Conservation (phyloP, 2,113 vertebrate species). For the Catharus bicknelli region DNA sequence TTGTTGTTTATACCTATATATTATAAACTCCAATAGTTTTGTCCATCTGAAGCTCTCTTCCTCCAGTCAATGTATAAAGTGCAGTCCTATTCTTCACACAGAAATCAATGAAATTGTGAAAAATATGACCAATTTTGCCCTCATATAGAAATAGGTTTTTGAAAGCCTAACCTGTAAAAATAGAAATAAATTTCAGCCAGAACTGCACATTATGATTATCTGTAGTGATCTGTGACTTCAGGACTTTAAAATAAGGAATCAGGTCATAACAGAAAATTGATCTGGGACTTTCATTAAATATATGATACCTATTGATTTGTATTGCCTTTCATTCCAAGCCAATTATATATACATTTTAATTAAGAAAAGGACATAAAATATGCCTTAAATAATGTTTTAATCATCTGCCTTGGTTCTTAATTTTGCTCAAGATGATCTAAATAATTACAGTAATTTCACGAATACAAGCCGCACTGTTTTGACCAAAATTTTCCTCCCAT, state of each 20-base stretch:
- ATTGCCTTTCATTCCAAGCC: background rate
- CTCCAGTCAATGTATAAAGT: background rate
- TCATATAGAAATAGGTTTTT: background rate
- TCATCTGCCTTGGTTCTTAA: background rate
- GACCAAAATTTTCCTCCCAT: too few relatives aligned
- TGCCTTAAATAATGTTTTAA: background rate
- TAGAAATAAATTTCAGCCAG: background rate
- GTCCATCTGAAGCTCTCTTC: background rate
- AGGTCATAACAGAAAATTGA: background rate
- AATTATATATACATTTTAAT: background rate
- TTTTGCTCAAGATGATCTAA: background rate
- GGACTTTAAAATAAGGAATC: background rate
- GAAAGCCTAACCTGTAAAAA: background rate
- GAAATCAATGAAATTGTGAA: background rate
- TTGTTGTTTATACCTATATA: background rate
- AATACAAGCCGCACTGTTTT: too few relatives aligned
- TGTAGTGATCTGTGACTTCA: background rate
- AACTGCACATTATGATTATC: background rate
- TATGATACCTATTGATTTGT: background rate
- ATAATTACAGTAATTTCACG: background rate
- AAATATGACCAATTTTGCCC: background rate
- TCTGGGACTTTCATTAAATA: background rate
- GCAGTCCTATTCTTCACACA: background rate
- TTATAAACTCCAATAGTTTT: background rate
- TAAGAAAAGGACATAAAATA: background rate